Conservation (phyloP, 2,888 invertebrate species). For the Villa cingulata region DNA sequence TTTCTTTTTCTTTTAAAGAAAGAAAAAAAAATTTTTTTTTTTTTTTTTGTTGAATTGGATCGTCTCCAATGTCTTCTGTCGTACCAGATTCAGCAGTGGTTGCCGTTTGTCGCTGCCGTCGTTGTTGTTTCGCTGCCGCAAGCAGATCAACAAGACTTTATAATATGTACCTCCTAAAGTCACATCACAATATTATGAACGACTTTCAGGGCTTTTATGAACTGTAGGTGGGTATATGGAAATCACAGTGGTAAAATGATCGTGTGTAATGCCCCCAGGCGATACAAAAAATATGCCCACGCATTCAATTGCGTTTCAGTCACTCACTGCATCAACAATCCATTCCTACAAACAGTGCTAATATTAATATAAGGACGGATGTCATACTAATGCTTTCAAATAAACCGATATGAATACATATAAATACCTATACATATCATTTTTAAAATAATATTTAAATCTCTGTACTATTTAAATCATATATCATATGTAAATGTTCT, state of each 20-base stretch:
- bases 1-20: too few relatives aligned
- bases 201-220: slow-evolving; percentile 2
- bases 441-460: too few relatives aligned
- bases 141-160: slow-evolving; percentile 2
- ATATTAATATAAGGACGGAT: too few relatives aligned
- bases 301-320: slow-evolving; percentile 6
- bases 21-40: too few relatives aligned
- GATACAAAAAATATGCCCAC: slow-evolving; percentile 13
- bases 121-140: not conserved
- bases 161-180: slow-evolving; percentile 3
- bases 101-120: slow-evolving; percentile 4
- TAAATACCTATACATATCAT: too few relatives aligned
- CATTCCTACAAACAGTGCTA: too few relatives aligned
- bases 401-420: too few relatives aligned
- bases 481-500: too few relatives aligned
- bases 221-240: slow-evolving; percentile 12
- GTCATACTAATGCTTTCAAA: too few relatives aligned
- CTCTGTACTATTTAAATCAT: too few relatives aligned
- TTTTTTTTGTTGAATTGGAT: not conserved
- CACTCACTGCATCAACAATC: too few relatives aligned
- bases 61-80: not conserved
- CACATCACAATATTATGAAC: slow-evolving; percentile 8
- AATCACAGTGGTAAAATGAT: slow-evolving; percentile 13
- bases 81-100: slow-evolving; percentile 1
- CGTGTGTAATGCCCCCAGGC: slow-evolving; percentile 12